Base-by-base conservation (phyloP, 1,140 invertebrate species). In the Colletes gigas region DNA sequence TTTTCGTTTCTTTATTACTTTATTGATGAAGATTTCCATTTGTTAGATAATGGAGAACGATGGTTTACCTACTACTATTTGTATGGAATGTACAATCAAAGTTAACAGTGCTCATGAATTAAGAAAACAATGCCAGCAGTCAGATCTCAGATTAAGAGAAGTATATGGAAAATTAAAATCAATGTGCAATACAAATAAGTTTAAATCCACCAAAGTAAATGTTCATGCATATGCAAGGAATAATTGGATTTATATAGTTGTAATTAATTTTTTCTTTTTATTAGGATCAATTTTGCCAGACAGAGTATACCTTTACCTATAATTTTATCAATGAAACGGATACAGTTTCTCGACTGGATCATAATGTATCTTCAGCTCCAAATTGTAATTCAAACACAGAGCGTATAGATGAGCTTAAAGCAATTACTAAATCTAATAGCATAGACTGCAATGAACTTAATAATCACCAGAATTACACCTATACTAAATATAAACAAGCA, bases 111-210 rank as follows among this genome's bases (percentile, higher is more conserved):
- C 89, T 30, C 87, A 92, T 76, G 83, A 90, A 71, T 89, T 93
- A 70, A 86, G 89, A 69, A 74, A 88, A 47, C 91, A 92, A 19
- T 93, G 92, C 79, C 91, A 92, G 68, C 84, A 79, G 62, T 83
- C 91, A 4, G 91, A 92, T 73, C 17, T 82, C 21, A 88, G 73
- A 55, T 74, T 92, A 4, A 88, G 89, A 70, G 80, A 86, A 72
- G 65, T 88, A 3, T 90, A 85, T 65, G 87, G 85, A n/a, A 91
- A 87, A 71, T 44, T 74, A 0, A 81, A 60, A 19, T 60, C 15
- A 67, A 54, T 17, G 10, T 69, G 50, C 57, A 52, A 57, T 55
- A 50, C 9, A 14, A 59, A 14, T 50, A 10, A 30, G 17, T 12
- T n/a, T 47, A 59, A 19, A 5, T 9, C 14, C 10, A 77, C 54